Percentiles rank a stretch among this genome's conserved stretches.
These are phyloP conservation scores for Solenopsis invicta DNA, from an alignment of 1,140 invertebrate genomes.

Conservation along the genomic window DNA sequence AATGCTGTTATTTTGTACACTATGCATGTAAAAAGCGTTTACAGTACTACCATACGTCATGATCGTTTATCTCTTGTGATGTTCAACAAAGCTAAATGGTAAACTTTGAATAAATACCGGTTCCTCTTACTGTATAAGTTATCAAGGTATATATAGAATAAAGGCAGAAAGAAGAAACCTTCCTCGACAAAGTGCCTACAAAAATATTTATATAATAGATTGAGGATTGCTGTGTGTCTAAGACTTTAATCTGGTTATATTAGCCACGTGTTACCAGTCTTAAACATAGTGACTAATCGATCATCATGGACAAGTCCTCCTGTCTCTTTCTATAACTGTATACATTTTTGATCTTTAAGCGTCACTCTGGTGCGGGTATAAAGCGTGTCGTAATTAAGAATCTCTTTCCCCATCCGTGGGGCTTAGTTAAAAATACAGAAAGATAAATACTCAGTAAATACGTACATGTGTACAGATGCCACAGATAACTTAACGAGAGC, in stretches of 20 bases:
- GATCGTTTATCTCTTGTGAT: constrained; percentile 70
- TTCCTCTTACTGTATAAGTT: constrained; percentile 69
- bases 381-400: constrained; percentile 34
- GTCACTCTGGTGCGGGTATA: constrained; percentile 55
- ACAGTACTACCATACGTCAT: constrained; percentile 78
- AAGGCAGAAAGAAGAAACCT: constrained; percentile 82
- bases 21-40: constrained; percentile 82
- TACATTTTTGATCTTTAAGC: constrained; percentile 46
- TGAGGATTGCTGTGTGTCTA: constrained; percentile 80
- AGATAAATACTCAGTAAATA: constrained; percentile 51
- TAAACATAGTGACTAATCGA: constrained; percentile 79
- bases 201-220: constrained; percentile 84
- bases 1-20: constrained; percentile 75
- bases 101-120: constrained; percentile 75
- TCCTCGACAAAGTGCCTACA: constrained; percentile 82
- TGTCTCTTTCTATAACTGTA: constrained; percentile 58
- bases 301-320: constrained; percentile 64
- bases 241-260: constrained; percentile 67
- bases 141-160: constrained; percentile 77
- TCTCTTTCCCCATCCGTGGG: not conserved
- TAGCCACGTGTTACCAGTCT: constrained; percentile 75
- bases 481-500: constrained; percentile 66
- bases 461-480: constrained; percentile 38
- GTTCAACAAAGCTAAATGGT: constrained; percentile 77
- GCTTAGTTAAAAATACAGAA: constrained; percentile 47